These are phyloP conservation scores for Tetanocera ferruginea DNA, from an alignment of 2,888 invertebrate species.

Conservation along the genomic window DNA sequence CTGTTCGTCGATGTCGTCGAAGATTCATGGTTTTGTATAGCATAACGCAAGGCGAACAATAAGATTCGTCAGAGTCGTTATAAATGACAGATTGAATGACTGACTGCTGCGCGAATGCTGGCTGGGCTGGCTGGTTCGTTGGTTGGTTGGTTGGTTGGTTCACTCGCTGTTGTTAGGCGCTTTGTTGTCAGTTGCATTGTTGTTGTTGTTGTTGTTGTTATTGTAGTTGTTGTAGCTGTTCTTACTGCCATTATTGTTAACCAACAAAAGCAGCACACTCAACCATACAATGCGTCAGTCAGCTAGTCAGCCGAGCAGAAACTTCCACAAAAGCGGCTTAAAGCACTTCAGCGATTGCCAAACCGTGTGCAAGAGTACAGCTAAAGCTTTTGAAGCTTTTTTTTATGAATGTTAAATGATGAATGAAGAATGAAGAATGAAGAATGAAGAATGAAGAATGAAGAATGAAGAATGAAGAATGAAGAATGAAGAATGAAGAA, in stretches of 20 bases:
- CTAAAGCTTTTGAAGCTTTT: neutral
- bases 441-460: too few species aligned
- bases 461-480: too few species aligned
- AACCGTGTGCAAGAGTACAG: neutral
- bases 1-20: neutral
- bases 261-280: neutral
- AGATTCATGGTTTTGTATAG: neutral
- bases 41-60: neutral
- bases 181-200: neutral
- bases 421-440: too few species aligned
- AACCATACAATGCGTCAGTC: neutral
- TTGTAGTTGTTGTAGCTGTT: neutral
- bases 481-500: too few species aligned
- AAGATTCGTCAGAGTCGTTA: neutral
- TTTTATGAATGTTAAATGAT: too few species aligned
- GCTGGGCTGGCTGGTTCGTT: neutral
- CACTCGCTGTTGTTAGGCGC: neutral
- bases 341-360: neutral
- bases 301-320: conserved; percentile 17
- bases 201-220: conserved; percentile 1
- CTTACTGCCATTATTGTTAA: neutral
- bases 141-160: neutral
- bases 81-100: conserved; percentile 18
- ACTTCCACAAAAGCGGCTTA: neutral
- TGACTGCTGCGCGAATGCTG: neutral